Conservation (phyloP, 1,140 invertebrate genomes). For the Nasonia vitripennis region DNA sequence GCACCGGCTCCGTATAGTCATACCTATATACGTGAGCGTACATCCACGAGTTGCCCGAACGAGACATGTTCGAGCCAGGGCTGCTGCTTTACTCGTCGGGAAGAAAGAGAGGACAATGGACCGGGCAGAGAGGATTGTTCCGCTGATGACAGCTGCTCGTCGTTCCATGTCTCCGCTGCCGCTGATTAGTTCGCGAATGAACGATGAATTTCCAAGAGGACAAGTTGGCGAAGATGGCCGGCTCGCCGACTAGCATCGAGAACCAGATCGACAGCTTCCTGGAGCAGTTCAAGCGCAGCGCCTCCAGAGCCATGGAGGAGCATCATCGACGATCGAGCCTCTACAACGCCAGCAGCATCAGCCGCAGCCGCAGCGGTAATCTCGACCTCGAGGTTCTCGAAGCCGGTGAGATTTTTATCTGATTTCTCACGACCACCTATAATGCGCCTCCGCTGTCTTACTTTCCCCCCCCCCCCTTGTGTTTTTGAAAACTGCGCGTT, state of each 20-base stretch:
- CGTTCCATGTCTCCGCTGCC: neutral
- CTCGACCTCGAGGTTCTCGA: constrained; percentile 71
- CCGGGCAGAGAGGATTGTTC: neutral
- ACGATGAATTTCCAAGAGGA: neutral
- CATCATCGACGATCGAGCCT: constrained; percentile 62
- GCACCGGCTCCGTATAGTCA: neutral
- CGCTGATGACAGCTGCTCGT: neutral
- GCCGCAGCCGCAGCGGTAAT: constrained; percentile 69
- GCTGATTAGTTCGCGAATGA: neutral
- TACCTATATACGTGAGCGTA: too few species aligned
- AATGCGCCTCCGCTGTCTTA: neutral
- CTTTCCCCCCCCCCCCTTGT: neutral
- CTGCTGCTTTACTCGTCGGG: neutral
- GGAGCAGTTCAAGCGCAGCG: constrained; percentile 86
- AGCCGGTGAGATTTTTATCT: constrained; percentile 62
- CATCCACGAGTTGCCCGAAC: neutral
- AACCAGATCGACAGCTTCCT: constrained; percentile 88
- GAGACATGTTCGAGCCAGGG: neutral
- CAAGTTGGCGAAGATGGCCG: constrained; percentile 75
- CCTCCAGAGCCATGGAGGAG: constrained; percentile 84
- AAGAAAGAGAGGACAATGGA: neutral
- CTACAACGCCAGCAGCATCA: constrained; percentile 63
- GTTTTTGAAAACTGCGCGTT: neutral
- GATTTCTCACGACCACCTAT: neutral
- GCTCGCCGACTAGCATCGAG: constrained; percentile 83